Evolutionary conservation across 53 echinoderm and acorn worm genomes (phyloP).

Genomic region (Patiria pectinifera): DNA sequence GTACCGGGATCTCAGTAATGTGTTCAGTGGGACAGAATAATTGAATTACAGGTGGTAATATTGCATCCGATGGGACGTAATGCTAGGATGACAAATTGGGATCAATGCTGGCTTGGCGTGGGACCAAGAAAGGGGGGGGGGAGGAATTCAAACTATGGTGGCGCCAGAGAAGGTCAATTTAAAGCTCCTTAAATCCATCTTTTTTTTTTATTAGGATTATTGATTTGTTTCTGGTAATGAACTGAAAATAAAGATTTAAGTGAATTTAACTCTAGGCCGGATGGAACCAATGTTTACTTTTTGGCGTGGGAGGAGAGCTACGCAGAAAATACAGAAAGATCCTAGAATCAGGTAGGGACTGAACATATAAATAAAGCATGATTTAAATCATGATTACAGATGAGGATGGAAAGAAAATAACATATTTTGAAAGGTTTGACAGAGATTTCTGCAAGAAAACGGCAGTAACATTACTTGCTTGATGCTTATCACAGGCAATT

Average conservation of each 20-base stretch:
- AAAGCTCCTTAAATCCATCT: not conserved
- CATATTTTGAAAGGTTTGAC: not conserved
- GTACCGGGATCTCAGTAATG: not conserved
- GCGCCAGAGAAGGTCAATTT: not conserved
- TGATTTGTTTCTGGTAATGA: not conserved
- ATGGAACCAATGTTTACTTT: too few relatives aligned
- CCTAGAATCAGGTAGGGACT: too few relatives aligned
- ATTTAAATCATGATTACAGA: not conserved
- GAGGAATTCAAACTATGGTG: too few relatives aligned
- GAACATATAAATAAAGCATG: too few relatives aligned
- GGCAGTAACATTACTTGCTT: not conserved
- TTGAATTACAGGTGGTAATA: not conserved
- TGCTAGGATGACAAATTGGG: not conserved
- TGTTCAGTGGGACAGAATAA: not conserved
- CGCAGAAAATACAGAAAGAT: too few relatives aligned
- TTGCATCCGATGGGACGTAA: not conserved
- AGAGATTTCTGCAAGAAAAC: not conserved
- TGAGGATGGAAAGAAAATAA: not conserved
- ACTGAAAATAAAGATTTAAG: not conserved
- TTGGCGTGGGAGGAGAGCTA: too few relatives aligned
- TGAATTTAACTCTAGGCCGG: too few relatives aligned
- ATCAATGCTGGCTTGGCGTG: not conserved
- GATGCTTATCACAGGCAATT: not conserved
- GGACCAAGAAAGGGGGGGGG: not conserved
- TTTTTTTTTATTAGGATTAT: not conserved